Evolutionary conservation across 2,113 vertebrate genomes (phyloP), one percentile per base, ranked within the genome.

Genomic region (Cricetomys ansorgei): DNA sequence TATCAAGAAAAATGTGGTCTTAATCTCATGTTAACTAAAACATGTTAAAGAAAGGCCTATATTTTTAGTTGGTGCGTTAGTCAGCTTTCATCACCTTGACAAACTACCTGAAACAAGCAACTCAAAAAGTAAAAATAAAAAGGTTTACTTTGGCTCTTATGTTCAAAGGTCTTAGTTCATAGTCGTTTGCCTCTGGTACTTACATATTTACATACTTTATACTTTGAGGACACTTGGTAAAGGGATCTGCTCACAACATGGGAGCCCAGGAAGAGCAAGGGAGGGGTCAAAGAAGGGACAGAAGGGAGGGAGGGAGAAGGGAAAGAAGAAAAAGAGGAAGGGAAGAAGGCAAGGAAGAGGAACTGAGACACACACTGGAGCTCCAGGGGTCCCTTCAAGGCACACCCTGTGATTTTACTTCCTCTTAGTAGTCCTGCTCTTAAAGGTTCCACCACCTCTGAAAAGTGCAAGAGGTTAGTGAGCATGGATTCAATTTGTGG

Each of bases 11-110:
- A 43, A 89, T 40, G 25, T 29, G 31, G 76, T 85, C 50, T 45
- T 65, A 86, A 48, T 50, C 40, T 69, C 85, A 31, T 67, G 37
- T 79, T 75, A 67, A 55, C 72, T 75, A 94, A 94, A 95, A 84
- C 19, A 57, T 27, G 27, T 16, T 89, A 62, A 91, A 81, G 65
- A 79, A 77, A 90, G 5, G 3, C 57, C n/a, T 84, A 77, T 37
- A 86, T 64, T 92, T 62, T 86, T 59, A 62, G 50, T 34, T 69
- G 75, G n/a, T 45, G 16, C 31, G 19, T 92, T 69, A 29, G 17
- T 45, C 29, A 57, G 12, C 19, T 72, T 59, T 16, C 40, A 83
- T 69, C 62, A 72, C 21, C 15, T 31, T 69, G 65, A 83, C 31
- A 70, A 81, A 81, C 45, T 37, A 59, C 29, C 50, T 53, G 12